Evolutionary conservation across 2,888 invertebrate genomes (phyloP), one percentile per base, ranked within the genome.

Genomic region (Cantharis nigra): DNA sequence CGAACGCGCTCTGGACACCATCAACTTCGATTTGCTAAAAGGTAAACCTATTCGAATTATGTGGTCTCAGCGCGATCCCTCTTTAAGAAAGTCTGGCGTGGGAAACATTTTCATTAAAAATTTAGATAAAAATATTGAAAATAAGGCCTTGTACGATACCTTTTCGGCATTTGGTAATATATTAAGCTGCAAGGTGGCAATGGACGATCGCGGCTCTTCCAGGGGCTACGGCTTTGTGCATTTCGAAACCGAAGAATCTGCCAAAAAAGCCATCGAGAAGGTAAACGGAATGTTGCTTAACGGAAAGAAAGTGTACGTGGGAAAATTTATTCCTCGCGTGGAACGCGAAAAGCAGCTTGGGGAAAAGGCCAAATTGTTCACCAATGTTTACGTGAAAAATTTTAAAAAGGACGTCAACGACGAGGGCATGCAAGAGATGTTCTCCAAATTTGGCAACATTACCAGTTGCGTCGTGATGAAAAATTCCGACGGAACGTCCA

Each of bases 51-150:
- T 99, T 87, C 94, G 99, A 87, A 99, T 99, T 86, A 99, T 99
- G 99, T 99, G 99, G 99, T 98, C 98, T 82, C 99, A 99, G 90
- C 93, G 99, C 85, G 99, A 99, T 91, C 99, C 99, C 30, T 98
- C 98, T 26, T 92, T 99, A 79, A 93, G 99, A 85, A 97, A 98
- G 89, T 99, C 99, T 79, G 99, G 99, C 76, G 97, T 98, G 82
- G 99, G 99, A 77, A 99, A 99, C 90, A 97, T 99, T 80, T 99
- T 99, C 90, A 99, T 99, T 85, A 99, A 99, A 91, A 99, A 99
- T 89, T 90, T 99, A 89, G 98, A 99, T 89, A 99, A 97, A 90
- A 94, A 94, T 82, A 99, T 99, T 88, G 99, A 99, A 90, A 99
- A 99, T 90, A 99, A 99, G 90, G 97, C 98, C 74, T 96, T 99